Base-by-base conservation (phyloP, 2,888 invertebrate species). In the Sceliomorpha sp. region DNA sequence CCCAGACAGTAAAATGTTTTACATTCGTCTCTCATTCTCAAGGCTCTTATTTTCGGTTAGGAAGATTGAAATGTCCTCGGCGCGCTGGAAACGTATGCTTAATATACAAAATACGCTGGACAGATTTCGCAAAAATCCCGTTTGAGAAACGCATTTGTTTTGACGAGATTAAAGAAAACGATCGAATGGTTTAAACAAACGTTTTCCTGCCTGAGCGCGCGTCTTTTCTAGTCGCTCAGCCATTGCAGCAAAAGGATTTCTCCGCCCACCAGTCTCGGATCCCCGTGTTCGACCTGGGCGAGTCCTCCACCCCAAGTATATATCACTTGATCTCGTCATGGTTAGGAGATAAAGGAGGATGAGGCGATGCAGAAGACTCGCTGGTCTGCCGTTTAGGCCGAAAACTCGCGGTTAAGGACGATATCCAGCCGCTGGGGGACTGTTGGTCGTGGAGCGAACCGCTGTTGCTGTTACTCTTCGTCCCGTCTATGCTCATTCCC, bases 311-410 rank as follows among this genome's bases (percentile, higher is more conserved):
- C 62, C 74, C 75, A 55, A 79, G 71, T 51, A 78, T 71, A 78
- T 82, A 86, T 87, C 86, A 87, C 83, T 86, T 86, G 70, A 85
- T 77, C 47, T 84, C 84, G 17, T 85, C 87, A 45, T 82, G 83
- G 44, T 82, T 83, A 1, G 84, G 82, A 6, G 83, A 85, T 5
- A 78, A 77, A 15, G 80, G 67, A 9, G 76, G 82, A 42, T 82
- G 81, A 13, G 81, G 76, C 3, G 79, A 71, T 12, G 77, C 53
- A 2, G 79, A 59, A 2, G 67, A 60, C 39, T 77, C 80, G 15
- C 63, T 64, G 1, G 68, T 32, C 31, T 87, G 87, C 8, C 84
- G 78, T 58, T 80, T 85, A 0, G 86, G 83, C 5, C 88, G 82
- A 51, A 88, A 88, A 45, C 86, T 88, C 8, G 88, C 85, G 2